Evolutionary conservation across 2,113 vertebrate genomes (phyloP).

Genomic region (Ivindomyrus marchei): DNA sequence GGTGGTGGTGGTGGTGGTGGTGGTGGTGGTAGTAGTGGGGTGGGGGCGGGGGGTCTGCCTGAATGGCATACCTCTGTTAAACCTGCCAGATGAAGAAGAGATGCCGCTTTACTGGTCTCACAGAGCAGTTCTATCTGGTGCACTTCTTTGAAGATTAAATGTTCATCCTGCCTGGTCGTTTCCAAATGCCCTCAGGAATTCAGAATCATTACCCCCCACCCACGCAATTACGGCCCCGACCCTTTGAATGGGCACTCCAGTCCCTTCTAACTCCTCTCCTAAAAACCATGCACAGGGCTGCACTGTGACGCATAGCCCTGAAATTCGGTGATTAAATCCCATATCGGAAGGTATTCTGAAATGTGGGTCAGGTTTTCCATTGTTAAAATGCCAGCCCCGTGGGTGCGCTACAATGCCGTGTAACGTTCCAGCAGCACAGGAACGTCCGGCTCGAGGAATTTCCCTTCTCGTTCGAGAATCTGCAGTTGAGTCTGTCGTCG

Average conservation of each 20-base stretch:
- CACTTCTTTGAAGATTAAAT: slow-evolving; percentile 34
- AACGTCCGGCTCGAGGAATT: neutral
- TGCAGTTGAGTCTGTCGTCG: neutral
- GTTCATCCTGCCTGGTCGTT: slow-evolving; percentile 11
- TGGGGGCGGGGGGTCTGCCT: neutral
- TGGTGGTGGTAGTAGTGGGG: neutral
- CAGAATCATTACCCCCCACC: neutral
- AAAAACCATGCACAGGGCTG: neutral
- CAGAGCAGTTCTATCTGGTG: slow-evolving; percentile 17
- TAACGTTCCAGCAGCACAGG: neutral
- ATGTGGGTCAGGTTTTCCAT: slow-evolving; percentile 17
- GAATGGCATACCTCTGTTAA: slow-evolving; percentile 23
- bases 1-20: neutral
- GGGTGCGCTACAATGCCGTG: neutral
- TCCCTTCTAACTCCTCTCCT: neutral
- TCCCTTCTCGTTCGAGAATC: neutral
- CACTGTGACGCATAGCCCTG: neutral
- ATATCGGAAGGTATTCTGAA: neutral
- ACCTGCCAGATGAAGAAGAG: slow-evolving; percentile 16
- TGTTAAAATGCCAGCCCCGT: slow-evolving; percentile 1
- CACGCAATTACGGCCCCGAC: neutral
- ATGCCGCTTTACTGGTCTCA: slow-evolving; percentile 10
- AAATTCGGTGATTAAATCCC: neutral
- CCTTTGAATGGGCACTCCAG: neutral
- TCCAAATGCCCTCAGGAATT: slow-evolving; percentile 20